A percentile compares a stretch with the other conserved stretches of the same genome.
phyloP scores from a whole-genome alignment of 2,888 invertebrate genomes.

The Tetramorium bicarinatum region DNA sequence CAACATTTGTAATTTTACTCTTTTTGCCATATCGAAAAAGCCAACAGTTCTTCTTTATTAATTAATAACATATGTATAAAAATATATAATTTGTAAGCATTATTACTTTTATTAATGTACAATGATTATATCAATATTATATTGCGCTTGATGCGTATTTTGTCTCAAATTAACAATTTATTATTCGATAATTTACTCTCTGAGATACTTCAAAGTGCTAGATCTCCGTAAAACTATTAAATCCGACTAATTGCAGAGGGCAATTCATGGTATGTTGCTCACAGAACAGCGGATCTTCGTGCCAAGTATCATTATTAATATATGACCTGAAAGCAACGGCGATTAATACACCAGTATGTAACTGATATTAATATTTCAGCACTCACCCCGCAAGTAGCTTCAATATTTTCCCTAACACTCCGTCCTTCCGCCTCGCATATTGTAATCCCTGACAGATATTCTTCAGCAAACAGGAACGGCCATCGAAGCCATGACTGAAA shows the following conservation, averaged over 20 bases:
- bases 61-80: neutral
- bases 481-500: conserved; percentile 89
- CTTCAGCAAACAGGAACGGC: conserved; percentile 89
- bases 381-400: conserved; percentile 76
- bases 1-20: neutral
- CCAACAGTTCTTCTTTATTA: neutral
- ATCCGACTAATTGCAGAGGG: conserved; percentile 82
- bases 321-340: conserved; percentile 79
- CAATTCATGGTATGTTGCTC: conserved; percentile 80
- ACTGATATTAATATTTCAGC: conserved; percentile 56
- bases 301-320: conserved; percentile 75
- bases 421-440: conserved; percentile 84
- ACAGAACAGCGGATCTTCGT: conserved; percentile 77
- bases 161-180: neutral
- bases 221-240: conserved; percentile 75
- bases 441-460: conserved; percentile 90
- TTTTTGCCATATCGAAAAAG: neutral
- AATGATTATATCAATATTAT: neutral
- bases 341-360: conserved; percentile 25
- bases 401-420: conserved; percentile 82
- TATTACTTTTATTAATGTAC: neutral
- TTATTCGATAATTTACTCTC: neutral
- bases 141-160: neutral
- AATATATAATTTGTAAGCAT: neutral
- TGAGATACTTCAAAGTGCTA: neutral